phyloP scores from a whole-genome alignment of 1,140 invertebrate species.

The Drosophila parvula region DNA sequence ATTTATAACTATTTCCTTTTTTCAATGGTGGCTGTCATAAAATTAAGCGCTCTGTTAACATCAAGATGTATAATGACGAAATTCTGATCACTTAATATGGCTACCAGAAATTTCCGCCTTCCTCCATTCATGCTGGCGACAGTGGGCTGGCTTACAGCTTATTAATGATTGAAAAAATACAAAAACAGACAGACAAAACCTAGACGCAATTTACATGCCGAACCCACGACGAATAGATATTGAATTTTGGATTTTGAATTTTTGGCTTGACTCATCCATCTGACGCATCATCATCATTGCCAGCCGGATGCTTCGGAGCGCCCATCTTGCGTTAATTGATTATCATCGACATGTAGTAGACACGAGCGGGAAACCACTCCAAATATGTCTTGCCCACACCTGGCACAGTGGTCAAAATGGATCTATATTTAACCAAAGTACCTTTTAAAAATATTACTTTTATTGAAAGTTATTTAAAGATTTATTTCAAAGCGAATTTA shows the following conservation, averaged over 20 bases:
- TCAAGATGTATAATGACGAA: background rate
- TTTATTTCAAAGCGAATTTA: background rate
- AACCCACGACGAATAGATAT: conserved; percentile 25
- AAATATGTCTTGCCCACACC: conserved; percentile 17
- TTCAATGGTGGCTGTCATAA: background rate
- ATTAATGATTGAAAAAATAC: conserved; percentile 7
- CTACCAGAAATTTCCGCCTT: conserved; percentile 8
- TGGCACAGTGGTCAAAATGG: background rate
- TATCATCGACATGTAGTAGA: conserved; percentile 16
- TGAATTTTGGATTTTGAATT: conserved; percentile 14
- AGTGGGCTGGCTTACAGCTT: conserved; percentile 23
- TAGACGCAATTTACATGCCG: conserved; percentile 49
- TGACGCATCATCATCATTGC: conserved; percentile 1
- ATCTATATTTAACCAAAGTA: background rate
- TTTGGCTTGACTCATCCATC: conserved; percentile 41
- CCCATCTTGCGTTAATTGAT: conserved; percentile 37
- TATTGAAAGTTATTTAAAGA: background rate
- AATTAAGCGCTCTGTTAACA: too few species aligned
- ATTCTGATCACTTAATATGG: background rate
- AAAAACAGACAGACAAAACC: conserved; percentile 26
- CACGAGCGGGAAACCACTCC: conserved; percentile 16
- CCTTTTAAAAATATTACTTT: background rate
- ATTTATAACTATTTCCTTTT: too few species aligned
- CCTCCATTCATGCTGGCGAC: background rate
- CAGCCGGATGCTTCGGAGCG: conserved; percentile 33